Conservation (phyloP, 2,113 vertebrate species). For the Piprites chloris region DNA sequence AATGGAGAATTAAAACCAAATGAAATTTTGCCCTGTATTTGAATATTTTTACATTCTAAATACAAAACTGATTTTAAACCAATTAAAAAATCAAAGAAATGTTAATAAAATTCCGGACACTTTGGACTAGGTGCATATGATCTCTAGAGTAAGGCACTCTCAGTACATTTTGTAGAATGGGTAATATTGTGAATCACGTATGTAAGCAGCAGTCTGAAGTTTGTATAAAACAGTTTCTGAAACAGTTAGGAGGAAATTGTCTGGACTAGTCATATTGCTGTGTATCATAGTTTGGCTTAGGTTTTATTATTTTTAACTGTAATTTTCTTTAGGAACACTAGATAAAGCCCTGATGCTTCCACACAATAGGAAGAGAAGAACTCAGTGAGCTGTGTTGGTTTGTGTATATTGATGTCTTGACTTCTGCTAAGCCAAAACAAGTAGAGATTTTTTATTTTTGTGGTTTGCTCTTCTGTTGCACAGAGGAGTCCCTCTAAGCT, state of each 20-base stretch:
- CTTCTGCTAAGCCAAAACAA: background rate
- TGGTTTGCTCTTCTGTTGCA: background rate
- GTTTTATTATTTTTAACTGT: background rate
- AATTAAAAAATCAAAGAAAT: background rate
- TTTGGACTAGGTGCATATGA: background rate
- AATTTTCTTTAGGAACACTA: constrained; percentile 26
- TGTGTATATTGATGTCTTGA: background rate
- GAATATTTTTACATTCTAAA: background rate
- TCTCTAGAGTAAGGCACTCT: background rate
- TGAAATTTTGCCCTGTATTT: background rate
- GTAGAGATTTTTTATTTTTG: background rate
- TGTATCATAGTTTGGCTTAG: background rate
- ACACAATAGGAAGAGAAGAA: background rate
- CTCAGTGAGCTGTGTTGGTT: background rate
- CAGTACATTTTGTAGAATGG: background rate
- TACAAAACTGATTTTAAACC: background rate
- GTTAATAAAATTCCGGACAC: background rate
- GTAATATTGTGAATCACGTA: background rate
- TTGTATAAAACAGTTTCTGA: background rate
- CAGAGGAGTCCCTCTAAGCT: background rate
- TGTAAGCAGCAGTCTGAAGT: background rate
- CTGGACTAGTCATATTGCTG: background rate
- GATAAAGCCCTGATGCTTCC: constrained; percentile 41
- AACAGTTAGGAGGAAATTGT: background rate
- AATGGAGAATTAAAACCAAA: background rate